Base-by-base conservation (phyloP, 2,888 invertebrate genomes). In the Drosophila mimetica region DNA sequence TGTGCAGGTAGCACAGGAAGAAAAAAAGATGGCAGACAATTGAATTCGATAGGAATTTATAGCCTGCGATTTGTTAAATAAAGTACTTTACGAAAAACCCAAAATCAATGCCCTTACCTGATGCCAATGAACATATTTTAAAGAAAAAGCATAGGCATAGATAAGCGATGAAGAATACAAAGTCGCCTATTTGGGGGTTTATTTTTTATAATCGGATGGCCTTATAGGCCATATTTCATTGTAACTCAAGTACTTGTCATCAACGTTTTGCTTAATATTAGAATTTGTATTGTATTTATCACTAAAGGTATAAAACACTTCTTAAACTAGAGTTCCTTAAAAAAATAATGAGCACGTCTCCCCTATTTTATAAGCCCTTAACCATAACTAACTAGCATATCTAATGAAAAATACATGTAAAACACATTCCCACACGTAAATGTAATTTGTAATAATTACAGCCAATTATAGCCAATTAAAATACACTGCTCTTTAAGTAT, bases 21-120 rank as follows among this genome's bases (percentile, higher is more conserved):
- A 58, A 61, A 60, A 64, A 55, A 37, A 14, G 52, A 20, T 6
- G 46, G 47, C 28, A 61, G 37, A 46, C 46, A 58, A 61, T 61
- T 61, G 60, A 61, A 61, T 61, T 58, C 60, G 30, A 58, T 57
- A n/a, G 46, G 2, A 39, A 61, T 61, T 57, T 57, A 57, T 57
- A 13, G 52, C 55, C 28, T 22, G 32, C 55, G 36, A 57, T 37
- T 57, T 57, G 51, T 57, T 51, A 57, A 36, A 51, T 37, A 51
- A 57, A 57, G 51, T 51, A 52, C 55, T 57, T 57, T 51, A 11
- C 52, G 28, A 57, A 57, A 57, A 57, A 28, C 16, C 52, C 55
- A 51, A 51, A 57, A 51, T 57, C 55, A 57, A 52, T 57, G 55
- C 46, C 46, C 2, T 46, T 46, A 46, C 46, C 46, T 16, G 46